Base-by-base conservation (phyloP, 2,113 vertebrate species). In the Platysternon megacephalum region DNA sequence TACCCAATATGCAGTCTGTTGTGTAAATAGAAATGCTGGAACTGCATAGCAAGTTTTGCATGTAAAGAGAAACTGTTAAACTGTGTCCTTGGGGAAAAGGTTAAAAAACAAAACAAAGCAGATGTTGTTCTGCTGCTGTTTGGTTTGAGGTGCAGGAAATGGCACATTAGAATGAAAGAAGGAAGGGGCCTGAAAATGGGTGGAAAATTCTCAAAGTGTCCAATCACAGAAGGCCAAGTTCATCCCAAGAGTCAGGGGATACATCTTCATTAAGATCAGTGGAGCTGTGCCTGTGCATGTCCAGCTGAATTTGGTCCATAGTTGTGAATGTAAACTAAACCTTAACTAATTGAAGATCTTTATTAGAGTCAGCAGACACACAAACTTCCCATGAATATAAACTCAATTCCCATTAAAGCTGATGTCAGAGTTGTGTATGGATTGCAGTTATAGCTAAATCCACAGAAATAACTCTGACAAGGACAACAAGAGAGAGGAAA, bases 391-490 rank as follows among this genome's bases (percentile, higher is more conserved):
- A 51, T 39, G 8, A 68, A 39, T 39, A 72, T 76, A 83, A 55
- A 5, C 16, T 68, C 24, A 58, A 5, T 55, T 90, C 14, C 0
- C 5, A 0, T 87, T 84, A 51, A 51, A 72, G 86, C 11, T 26
- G 19, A 44, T 3, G 83, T 2, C 0, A 24, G 9, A 90, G 7
- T 84, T 88, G 82, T 80, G 4, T 78, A 19, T 35, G 28, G 12
- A 91, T 84, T 13, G 3, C 7, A 80, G 11, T 35, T 89, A 42
- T 17, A 89, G 82, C 1, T 51, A 83, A 65, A 68, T 93, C 1
- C 13, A 9, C 1, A 10, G 2, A 2, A 2, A 1, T 53, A 2
- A 0, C 72, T 91, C 55, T 55, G n/a, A 39, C 82, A 82, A 5
- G 11, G 39, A 42, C 3, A 11, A 17, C 3, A 13, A 35, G 2